Conservation (phyloP, 2,888 invertebrate species). For the Synanthedon andrenaeformis region DNA sequence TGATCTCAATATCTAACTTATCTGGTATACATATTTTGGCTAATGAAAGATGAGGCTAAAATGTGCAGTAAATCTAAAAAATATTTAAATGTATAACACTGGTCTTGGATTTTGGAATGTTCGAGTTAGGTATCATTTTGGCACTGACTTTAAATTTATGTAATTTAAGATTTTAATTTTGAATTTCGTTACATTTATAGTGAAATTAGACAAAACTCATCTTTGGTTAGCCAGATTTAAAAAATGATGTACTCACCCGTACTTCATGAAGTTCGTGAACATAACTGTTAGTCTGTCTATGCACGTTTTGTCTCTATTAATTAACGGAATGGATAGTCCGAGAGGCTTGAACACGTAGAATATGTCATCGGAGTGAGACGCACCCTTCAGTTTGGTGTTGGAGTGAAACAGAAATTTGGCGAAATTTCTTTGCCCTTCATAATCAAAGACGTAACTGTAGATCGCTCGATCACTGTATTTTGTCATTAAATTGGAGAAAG, state of each 20-base stretch:
- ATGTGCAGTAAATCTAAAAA: too few species aligned
- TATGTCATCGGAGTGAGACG: constrained; percentile 50
- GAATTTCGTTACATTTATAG: too few species aligned
- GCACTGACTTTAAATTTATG: too few species aligned
- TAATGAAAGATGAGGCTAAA: too few species aligned
- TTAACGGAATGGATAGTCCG: constrained; percentile 28
- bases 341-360: constrained; percentile 55
- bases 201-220: too few species aligned
- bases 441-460: constrained; percentile 48
- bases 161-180: too few species aligned
- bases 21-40: too few species aligned
- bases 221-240: not conserved
- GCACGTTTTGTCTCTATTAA: constrained; percentile 27
- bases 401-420: constrained; percentile 30
- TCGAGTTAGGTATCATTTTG: too few species aligned
- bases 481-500: constrained; percentile 35
- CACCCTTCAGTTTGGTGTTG: constrained; percentile 19
- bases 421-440: constrained; percentile 45
- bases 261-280: constrained; percentile 54
- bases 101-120: too few species aligned
- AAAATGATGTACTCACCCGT: constrained; percentile 22
- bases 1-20: too few species aligned
- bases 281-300: constrained; percentile 42
- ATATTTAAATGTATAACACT: too few species aligned
- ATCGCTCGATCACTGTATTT: constrained; percentile 33